A percentile compares a stretch with the other conserved stretches of the same genome.
These are phyloP conservation scores for Acrossocheilus wenchowensis DNA, from an alignment of 2,797 vertebrate genomes.

Conservation along the genomic window DNA sequence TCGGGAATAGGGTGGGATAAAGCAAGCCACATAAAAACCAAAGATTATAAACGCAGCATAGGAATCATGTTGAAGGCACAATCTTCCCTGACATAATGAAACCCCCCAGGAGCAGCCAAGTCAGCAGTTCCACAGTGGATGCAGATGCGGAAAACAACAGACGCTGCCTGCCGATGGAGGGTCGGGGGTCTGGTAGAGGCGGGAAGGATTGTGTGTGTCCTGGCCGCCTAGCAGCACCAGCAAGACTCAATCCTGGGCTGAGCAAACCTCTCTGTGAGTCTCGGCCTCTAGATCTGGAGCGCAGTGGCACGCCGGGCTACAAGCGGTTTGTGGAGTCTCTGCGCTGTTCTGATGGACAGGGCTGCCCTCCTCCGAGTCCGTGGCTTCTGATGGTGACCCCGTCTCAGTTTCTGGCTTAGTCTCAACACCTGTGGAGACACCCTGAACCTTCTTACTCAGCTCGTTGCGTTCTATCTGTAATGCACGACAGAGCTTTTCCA, in stretches of 20 bases:
- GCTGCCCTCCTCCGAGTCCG: slow-evolving; percentile 59
- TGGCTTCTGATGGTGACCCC: slow-evolving; percentile 43
- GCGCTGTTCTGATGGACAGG: slow-evolving; percentile 47
- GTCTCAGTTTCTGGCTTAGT: slow-evolving; percentile 8
- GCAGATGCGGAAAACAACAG: not conserved
- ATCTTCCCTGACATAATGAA: slow-evolving; percentile 60
- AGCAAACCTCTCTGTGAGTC: slow-evolving; percentile 55
- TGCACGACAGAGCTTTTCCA: slow-evolving; percentile 95
- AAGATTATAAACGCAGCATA: slow-evolving; percentile 53
- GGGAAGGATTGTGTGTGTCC: slow-evolving; percentile 49
- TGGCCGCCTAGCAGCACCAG: not conserved
- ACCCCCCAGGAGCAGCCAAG: slow-evolving; percentile 52
- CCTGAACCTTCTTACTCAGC: slow-evolving; percentile 96
- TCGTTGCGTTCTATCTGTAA: slow-evolving; percentile 95
- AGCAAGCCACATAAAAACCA: slow-evolving; percentile 40
- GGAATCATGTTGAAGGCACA: slow-evolving; percentile 64
- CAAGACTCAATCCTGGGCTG: slow-evolving; percentile 71
- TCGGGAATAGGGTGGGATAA: slow-evolving; percentile 38
- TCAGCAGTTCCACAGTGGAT: not conserved
- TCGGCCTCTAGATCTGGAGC: slow-evolving; percentile 62
- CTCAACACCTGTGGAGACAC: slow-evolving; percentile 70
- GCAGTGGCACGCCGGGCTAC: slow-evolving; percentile 69
- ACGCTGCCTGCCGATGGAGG: slow-evolving; percentile 49
- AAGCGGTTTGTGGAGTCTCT: slow-evolving; percentile 59
- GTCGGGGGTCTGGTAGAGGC: slow-evolving; percentile 43